A percentile compares a stretch with the other conserved stretches of the same genome.
Evolutionary conservation across 53 echinoderm and acorn worm genomes (phyloP).

Genomic region (Henricia sp.): DNA sequence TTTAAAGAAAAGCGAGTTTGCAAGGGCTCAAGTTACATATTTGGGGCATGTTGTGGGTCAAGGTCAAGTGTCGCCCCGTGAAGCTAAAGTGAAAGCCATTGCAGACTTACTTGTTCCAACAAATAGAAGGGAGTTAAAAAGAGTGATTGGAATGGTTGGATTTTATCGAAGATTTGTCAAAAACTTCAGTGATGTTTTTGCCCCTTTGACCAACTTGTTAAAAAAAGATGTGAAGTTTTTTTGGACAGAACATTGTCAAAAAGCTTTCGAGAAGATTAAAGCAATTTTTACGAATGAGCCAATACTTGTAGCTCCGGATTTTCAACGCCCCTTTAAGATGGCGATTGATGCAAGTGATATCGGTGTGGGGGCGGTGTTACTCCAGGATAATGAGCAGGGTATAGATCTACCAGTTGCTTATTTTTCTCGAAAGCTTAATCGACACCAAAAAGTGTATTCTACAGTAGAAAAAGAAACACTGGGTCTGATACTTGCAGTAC

Average conservation of each 20-base stretch:
- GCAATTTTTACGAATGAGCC: slow-evolving; percentile 44
- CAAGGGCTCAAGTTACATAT: too few relatives aligned
- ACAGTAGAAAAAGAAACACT: slow-evolving; percentile 72
- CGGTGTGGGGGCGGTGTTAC: slow-evolving; percentile 58
- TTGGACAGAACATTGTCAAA: slow-evolving; percentile 8
- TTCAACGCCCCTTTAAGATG: slow-evolving; percentile 61
- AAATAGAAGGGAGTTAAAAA: slow-evolving; percentile 24
- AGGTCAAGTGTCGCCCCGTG: slow-evolving; percentile 31
- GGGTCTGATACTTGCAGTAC: slow-evolving; percentile 46
- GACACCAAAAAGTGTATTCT: slow-evolving; percentile 66
- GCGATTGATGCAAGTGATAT: slow-evolving; percentile 72
- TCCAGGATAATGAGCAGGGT: too few relatives aligned
- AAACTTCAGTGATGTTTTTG: too few relatives aligned
- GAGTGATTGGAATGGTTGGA: slow-evolving; percentile 64
- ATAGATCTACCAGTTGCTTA: slow-evolving; percentile 45
- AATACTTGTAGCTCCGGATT: slow-evolving; percentile 54
- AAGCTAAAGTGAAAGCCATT: slow-evolving; percentile 58
- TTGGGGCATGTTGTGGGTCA: slow-evolving; percentile 49
- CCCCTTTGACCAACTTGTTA: too few relatives aligned
- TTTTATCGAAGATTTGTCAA: slow-evolving; percentile 49
- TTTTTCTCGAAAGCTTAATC: slow-evolving; percentile 56
- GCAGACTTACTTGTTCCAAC: slow-evolving; percentile 38
- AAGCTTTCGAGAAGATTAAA: slow-evolving; percentile 58
- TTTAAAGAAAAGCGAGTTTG: slow-evolving; percentile 27
- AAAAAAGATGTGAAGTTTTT: too few relatives aligned